Base-by-base conservation (phyloP, 2,797 vertebrate genomes). In the Chiroxiphia lanceolata region DNA sequence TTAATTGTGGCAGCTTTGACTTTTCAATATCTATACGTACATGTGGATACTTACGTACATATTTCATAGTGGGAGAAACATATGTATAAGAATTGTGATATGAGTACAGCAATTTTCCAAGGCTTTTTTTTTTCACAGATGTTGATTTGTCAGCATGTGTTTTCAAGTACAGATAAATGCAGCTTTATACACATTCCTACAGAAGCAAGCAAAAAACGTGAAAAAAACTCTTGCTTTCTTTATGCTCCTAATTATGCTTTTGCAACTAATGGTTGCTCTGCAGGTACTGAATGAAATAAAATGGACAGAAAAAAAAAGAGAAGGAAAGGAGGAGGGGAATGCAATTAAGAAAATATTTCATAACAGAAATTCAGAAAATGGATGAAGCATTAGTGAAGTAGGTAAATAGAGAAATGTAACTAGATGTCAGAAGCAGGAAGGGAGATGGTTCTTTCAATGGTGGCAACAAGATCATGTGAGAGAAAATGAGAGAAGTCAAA, bases 301-400 rank as follows among this genome's bases (percentile, higher is more conserved):
- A 61, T 42, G 57, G 26, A 15, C 33, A 48, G 14, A 23, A 82
- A 40, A 27, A 88, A 86, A 80, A 47, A 48, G 13, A 50, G 33
- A 47, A 92, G 11, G 3, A n/a, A 15, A 34, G 14, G 15, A 47
- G 2, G 8, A 18, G 8, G 4, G 25, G 25, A 89, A 87, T 44
- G 22, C 13, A 72, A 27, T 5, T 2, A 23, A 51, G 80, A 67
- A 85, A 75, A 91, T 5, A 57, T 23, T 86, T 83, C 23, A 22
- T 42, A 67, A 40, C 16, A 84, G 51, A 83, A 89, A 67, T 83
- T 85, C 53, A 57, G 38, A 79, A 95, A 92, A 83, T 3, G 15
- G 10, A 80, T 80, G 27, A 91, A 70, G 22, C 79, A 50, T 81
- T 78, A 69, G 15, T 59, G 51, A 92, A 60, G 27, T 45, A 91